phyloP scores from a whole-genome alignment of 2,113 vertebrate genomes.

The Microtus oregoni region DNA sequence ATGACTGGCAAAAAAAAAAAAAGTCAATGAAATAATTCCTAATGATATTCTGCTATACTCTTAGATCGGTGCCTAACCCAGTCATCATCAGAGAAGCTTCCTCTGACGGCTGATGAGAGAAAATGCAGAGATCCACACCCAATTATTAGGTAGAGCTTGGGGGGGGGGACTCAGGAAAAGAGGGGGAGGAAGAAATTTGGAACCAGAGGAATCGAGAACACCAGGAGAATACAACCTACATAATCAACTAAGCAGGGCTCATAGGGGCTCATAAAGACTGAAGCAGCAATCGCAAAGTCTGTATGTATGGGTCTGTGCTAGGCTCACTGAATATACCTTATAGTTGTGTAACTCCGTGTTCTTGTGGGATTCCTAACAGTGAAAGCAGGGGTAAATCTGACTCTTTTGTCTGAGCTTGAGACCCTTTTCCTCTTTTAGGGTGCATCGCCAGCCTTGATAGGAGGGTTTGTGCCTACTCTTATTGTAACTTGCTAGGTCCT shows the following conservation, averaged over 20 bases:
- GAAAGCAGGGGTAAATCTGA: not conserved
- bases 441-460: not conserved
- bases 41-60: not conserved
- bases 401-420: not conserved
- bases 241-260: not conserved
- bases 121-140: no score
- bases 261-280: not conserved
- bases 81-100: not conserved
- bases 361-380: not conserved
- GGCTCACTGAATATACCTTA: not conserved
- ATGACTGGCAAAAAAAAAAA: not conserved
- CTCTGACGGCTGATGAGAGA: not conserved
- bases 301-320: not conserved
- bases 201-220: no score
- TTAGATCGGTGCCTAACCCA: not conserved
- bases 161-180: no score
- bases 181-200: no score
- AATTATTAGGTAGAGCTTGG: no score
- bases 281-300: not conserved
- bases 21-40: not conserved
- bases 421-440: not conserved
- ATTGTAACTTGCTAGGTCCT: not conserved
- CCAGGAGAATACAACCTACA: not conserved
- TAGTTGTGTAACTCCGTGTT: not conserved
- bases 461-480: not conserved